Percentiles rank a stretch among this genome's conserved stretches.
Evolutionary conservation across 2,888 invertebrate genomes (phyloP).

Genomic region (Fragum whitleyi): DNA sequence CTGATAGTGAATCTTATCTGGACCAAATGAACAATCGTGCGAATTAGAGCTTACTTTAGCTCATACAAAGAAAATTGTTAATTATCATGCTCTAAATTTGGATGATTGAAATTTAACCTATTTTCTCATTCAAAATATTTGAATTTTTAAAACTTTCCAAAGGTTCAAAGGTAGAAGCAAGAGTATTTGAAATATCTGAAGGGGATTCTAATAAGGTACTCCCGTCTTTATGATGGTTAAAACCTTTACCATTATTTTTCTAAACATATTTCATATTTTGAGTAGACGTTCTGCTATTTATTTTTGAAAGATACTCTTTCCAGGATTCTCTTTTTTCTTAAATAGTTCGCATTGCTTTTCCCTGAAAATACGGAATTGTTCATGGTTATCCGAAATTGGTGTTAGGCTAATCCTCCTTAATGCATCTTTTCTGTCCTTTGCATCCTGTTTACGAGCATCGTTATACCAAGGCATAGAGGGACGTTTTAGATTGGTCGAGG

Average conservation of each 20-base stretch:
- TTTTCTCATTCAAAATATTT: neutral
- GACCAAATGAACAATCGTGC: neutral
- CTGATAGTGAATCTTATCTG: neutral
- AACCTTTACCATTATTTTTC: neutral
- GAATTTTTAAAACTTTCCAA: neutral
- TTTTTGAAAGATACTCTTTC: neutral
- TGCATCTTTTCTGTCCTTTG: neutral
- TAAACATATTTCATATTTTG: neutral
- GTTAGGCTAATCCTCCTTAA: neutral
- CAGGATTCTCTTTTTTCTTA: neutral
- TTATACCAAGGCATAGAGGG: neutral
- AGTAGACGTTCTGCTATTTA: neutral
- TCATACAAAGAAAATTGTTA: neutral
- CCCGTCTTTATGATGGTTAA: neutral
- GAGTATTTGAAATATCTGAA: neutral
- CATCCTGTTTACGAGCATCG: conserved; percentile 1
- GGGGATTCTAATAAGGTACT: conserved; percentile 1
- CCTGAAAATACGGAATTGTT: conserved; percentile 5
- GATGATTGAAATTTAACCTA: neutral
- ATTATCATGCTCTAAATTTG: neutral
- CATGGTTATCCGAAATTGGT: neutral
- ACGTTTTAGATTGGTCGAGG: conserved; percentile 7
- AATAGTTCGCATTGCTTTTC: neutral
- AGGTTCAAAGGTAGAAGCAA: neutral
- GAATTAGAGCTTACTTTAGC: neutral